A percentile compares a stretch with the other conserved stretches of the same genome.
phyloP scores from a whole-genome alignment of 92 coral and sea anemone species.

The Phenganax subtilis region DNA sequence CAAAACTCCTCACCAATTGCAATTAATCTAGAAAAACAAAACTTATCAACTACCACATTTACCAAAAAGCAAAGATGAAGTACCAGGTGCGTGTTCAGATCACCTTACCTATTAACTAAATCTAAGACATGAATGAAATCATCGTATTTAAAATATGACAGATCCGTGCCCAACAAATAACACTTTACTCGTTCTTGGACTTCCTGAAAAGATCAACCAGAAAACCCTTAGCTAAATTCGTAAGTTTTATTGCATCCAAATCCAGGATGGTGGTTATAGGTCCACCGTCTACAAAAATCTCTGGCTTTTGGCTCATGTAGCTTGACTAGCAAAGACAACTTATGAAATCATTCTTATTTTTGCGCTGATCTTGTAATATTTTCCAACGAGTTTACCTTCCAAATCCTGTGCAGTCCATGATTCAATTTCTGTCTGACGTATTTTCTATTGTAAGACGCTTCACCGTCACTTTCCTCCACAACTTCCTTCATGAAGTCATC shows the following conservation, averaged over 20 bases:
- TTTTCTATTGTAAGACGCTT: conserved; percentile 89
- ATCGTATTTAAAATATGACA: conserved; percentile 91
- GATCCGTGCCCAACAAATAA: conserved; percentile 75
- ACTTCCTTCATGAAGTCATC: conserved; percentile 81
- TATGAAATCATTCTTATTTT: neutral
- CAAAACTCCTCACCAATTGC: conserved; percentile 97
- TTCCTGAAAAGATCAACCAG: conserved; percentile 49
- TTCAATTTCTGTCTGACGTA: conserved; percentile 93
- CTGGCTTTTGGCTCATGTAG: no score
- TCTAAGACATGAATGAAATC: conserved; percentile 92
- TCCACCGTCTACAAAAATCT: no score
- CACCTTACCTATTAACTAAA: conserved; percentile 82
- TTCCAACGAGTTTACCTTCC: conserved; percentile 64
- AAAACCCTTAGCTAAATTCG: no score
- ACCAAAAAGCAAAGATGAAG: neutral
- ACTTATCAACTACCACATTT: neutral
- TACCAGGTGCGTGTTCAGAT: neutral
- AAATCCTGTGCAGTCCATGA: conserved; percentile 88
- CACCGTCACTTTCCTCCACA: conserved; percentile 72
- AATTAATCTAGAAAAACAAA: conserved; percentile 58
- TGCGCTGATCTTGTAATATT: neutral
- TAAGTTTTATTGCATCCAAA: no score
- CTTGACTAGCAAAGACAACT: no score
- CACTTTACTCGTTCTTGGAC: conserved; percentile 90
- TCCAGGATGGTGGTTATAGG: no score